Conservation (phyloP, 2,113 vertebrate species). For the Limnothrissa miodon region DNA sequence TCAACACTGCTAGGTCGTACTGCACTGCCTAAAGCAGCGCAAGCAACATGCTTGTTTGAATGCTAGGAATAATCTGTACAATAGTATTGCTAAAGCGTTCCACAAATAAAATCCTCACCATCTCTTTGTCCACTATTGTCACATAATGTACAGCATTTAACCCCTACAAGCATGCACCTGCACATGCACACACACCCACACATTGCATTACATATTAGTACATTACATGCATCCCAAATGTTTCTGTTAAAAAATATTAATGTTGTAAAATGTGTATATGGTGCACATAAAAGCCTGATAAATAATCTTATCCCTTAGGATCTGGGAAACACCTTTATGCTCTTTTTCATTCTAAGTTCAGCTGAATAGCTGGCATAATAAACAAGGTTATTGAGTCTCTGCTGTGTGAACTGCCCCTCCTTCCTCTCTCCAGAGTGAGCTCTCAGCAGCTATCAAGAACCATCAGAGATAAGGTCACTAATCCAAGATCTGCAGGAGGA, state of each 20-base stretch:
- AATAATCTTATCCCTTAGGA: too few species aligned
- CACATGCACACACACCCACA: too few species aligned
- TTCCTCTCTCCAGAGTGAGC: neutral
- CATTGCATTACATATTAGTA: too few species aligned
- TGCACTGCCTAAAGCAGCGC: neutral
- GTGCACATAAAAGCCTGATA: too few species aligned
- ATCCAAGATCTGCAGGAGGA: constrained; percentile 14
- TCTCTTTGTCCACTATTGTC: neutral
- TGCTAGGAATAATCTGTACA: neutral
- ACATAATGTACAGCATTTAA: neutral
- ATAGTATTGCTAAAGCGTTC: neutral
- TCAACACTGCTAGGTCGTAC: neutral
- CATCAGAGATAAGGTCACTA: neutral
- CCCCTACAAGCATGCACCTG: too few species aligned
- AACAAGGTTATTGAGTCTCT: neutral
- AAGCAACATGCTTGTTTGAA: neutral
- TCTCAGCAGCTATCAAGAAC: neutral
- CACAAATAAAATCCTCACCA: neutral
- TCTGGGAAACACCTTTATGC: too few species aligned
- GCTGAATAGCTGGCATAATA: too few species aligned
- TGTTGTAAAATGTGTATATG: too few species aligned
- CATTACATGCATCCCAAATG: too few species aligned
- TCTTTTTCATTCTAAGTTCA: too few species aligned
- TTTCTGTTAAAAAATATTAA: too few species aligned
- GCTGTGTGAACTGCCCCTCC: neutral